These are phyloP conservation scores for Platichthys flesus DNA, from an alignment of 2,113 vertebrate genomes.

Conservation along the genomic window DNA sequence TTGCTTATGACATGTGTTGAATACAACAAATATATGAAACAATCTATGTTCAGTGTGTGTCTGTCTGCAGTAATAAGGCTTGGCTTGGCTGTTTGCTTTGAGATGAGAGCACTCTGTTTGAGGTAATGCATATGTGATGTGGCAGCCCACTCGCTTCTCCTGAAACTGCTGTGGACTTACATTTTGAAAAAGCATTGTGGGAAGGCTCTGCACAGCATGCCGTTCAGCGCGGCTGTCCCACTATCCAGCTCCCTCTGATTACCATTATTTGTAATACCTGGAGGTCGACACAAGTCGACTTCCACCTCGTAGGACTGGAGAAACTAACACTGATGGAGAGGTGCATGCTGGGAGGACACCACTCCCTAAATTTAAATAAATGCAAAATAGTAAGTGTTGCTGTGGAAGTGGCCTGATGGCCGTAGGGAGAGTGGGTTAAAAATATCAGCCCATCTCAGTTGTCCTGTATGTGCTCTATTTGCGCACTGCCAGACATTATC, in stretches of 20 bases:
- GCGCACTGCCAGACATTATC: not conserved
- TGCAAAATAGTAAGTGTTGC: not conserved
- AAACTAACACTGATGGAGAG: not conserved
- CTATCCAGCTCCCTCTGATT: conserved; percentile 30
- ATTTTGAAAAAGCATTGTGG: conserved; percentile 25
- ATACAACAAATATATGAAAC: conserved; percentile 36
- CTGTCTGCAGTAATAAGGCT: conserved; percentile 36
- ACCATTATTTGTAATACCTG: conserved; percentile 7
- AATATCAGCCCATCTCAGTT: not conserved
- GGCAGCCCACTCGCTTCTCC: conserved; percentile 31
- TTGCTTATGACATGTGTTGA: conserved; percentile 36
- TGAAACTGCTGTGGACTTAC: conserved; percentile 46
- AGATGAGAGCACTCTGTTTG: conserved; percentile 38
- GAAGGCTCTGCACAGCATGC: conserved; percentile 3
- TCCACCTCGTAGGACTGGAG: not conserved
- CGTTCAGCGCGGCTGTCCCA: conserved; percentile 23
- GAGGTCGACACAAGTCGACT: not conserved
- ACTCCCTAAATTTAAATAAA: conserved; percentile 16
- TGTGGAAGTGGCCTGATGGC: conserved; percentile 4
- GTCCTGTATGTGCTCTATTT: not conserved
- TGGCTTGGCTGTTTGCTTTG: conserved; percentile 32
- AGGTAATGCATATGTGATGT: conserved; percentile 51
- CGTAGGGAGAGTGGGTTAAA: conserved; percentile 5
- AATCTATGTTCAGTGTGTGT: conserved; percentile 41
- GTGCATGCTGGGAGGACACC: conserved; percentile 35